Base-by-base conservation (phyloP, 2,797 vertebrate genomes). In the Pseudochaenichthys georgianus region DNA sequence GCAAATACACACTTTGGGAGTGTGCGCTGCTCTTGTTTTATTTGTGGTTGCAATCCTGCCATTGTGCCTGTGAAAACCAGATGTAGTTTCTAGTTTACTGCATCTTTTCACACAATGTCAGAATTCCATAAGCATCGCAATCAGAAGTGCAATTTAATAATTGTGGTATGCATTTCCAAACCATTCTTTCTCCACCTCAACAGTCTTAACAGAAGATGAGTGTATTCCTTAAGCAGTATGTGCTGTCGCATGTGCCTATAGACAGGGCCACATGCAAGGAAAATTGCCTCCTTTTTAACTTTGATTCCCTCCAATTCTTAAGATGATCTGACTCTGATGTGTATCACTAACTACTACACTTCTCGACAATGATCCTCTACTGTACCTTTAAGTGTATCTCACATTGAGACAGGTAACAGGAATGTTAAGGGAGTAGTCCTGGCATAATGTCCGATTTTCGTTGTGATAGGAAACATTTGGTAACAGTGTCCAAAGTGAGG, bases 201-300 rank as follows among this genome's bases (percentile, higher is more conserved):
- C 53, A 5, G 47, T 45, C 21, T 52, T 21, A 47, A 64, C 28
- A 53, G 63, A 66, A 59, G 68, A 75, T 9, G 41, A 11, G 28
- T 28, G 34, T 85, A 54, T 73, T 84, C 71, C 65, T 71, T 17
- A 77, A 85, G 81, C 75, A 81, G 81, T 85, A 58, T 57, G 41
- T 58, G 10, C 54, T 12, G 16, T 64, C 63, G 13, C 38, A 23
- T 38, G 16, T 47, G 10, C 67, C 59, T 47, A 1, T 34, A n/a
- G 34, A 45, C 2, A 21, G 52, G 15, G 23, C 60, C 70, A 61
- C 28, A 48, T 0, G 53, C 34, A 46, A 31, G 16, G 45, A 34
- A 11, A 21, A 17, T 31, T 12, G 46, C 48, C 47, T 19, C 31
- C 28, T 58, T 28, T 28, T 53, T 9, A 6, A 21, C 38, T 15